Percentiles rank a stretch among this genome's conserved stretches.
Evolutionary conservation across 2,797 vertebrate species (phyloP).

Genomic region (Hypotaenidia okinawae): DNA sequence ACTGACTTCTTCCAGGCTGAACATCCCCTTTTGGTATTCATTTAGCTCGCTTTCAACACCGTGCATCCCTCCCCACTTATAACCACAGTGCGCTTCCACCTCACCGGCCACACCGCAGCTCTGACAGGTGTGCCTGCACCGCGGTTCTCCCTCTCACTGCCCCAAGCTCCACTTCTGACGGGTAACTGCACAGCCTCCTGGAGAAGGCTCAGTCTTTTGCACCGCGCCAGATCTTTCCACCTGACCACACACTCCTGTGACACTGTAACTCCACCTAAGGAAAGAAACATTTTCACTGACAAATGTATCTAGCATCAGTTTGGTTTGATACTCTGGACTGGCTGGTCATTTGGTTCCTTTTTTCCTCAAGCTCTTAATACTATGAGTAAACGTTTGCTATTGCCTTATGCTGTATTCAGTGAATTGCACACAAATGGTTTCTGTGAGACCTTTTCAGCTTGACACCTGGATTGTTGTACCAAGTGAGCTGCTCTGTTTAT

Average conservation of each 20-base stretch:
- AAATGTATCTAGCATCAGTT: neutral
- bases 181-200: neutral
- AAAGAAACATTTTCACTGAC: neutral
- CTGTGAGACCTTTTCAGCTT: constrained; percentile 55
- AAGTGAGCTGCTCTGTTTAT: constrained; percentile 38
- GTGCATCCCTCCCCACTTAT: neutral
- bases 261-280: neutral
- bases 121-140: neutral
- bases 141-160: neutral
- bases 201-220: neutral
- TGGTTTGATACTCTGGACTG: neutral
- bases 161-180: neutral
- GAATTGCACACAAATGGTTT: constrained; percentile 52
- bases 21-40: neutral
- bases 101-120: neutral
- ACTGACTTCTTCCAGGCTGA: neutral
- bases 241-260: neutral
- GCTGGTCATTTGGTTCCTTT: neutral
- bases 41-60: neutral
- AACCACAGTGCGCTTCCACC: neutral
- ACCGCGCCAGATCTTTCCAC: neutral
- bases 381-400: neutral
- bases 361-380: neutral
- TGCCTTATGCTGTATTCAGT: neutral
- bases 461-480: neutral